These are phyloP conservation scores for Leucophora obtusa DNA, from an alignment of 2,888 invertebrate species.

Conservation along the genomic window DNA sequence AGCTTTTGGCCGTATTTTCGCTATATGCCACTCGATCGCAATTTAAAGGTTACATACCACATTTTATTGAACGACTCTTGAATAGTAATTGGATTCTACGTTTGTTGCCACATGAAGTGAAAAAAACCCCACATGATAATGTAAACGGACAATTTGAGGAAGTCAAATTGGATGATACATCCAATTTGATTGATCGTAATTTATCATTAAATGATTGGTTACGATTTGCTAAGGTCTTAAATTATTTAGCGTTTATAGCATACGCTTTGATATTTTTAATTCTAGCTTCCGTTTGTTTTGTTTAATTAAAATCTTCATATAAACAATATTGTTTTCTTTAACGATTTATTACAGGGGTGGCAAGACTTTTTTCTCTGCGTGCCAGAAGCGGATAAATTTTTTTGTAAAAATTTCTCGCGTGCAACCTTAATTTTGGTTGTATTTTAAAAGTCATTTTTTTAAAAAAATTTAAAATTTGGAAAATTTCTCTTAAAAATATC, in stretches of 20 bases:
- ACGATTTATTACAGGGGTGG: no score
- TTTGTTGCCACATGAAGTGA: conserved; percentile 37
- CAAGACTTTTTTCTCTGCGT: no score
- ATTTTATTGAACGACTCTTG: conserved; percentile 60
- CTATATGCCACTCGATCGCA: conserved; percentile 69
- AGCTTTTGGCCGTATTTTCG: conserved; percentile 80
- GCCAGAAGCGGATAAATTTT: no score
- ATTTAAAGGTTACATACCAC: conserved; percentile 64
- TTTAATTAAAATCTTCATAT: conserved; percentile 35
- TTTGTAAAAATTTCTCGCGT: no score
- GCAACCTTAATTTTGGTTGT: no score
- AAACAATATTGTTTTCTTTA: background rate
- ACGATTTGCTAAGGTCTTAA: conserved; percentile 66
- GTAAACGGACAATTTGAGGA: conserved; percentile 65
- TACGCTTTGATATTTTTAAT: conserved; percentile 61
- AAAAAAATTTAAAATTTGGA: no score
- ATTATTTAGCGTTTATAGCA: conserved; percentile 64
- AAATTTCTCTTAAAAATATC: no score
- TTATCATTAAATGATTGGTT: conserved; percentile 66
- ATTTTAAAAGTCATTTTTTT: no score
- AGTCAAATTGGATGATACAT: conserved; percentile 66
- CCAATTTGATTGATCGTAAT: conserved; percentile 65
- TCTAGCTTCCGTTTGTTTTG: conserved; percentile 58
- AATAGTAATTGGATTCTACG: conserved; percentile 53
- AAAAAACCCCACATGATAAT: conserved; percentile 48